Conservation (phyloP, 2,888 invertebrate genomes). For the Spilosoma lubricipeda region DNA sequence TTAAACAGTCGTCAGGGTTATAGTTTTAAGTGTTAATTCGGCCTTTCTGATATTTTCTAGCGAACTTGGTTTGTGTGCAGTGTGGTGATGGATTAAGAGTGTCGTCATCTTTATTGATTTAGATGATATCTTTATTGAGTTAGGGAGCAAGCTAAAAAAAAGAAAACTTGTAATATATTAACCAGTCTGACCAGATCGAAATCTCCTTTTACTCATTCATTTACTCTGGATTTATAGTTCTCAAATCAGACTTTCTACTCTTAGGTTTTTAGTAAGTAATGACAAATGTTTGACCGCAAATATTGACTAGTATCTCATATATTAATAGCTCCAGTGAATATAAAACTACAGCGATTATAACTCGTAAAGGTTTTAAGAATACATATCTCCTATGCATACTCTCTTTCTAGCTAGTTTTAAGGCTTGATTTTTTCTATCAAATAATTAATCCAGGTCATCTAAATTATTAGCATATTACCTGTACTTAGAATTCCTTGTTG, state of each 20-base stretch:
- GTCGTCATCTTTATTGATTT: no score
- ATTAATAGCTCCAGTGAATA: not conserved
- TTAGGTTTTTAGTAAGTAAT: no score
- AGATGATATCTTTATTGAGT: no score
- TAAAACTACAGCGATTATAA: not conserved
- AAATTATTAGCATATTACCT: not conserved
- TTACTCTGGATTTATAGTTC: not conserved
- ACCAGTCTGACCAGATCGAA: no score
- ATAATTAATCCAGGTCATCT: not conserved
- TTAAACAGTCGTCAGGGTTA: not conserved
- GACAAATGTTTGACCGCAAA: no score
- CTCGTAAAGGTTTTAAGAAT: not conserved
- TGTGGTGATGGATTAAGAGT: no score
- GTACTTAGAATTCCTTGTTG: conserved; percentile 20
- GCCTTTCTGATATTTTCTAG: not conserved
- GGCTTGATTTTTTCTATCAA: not conserved
- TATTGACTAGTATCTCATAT: no score
- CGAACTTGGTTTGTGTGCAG: no score
- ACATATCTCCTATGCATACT: not conserved
- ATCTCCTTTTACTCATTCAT: no score
- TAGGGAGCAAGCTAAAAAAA: no score
- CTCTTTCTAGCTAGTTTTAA: not conserved
- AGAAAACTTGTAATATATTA: no score
- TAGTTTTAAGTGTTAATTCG: no score
- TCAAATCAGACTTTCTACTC: not conserved